Evolutionary conservation across 2,888 invertebrate genomes (phyloP).

Genomic region (Plebejus argus): DNA sequence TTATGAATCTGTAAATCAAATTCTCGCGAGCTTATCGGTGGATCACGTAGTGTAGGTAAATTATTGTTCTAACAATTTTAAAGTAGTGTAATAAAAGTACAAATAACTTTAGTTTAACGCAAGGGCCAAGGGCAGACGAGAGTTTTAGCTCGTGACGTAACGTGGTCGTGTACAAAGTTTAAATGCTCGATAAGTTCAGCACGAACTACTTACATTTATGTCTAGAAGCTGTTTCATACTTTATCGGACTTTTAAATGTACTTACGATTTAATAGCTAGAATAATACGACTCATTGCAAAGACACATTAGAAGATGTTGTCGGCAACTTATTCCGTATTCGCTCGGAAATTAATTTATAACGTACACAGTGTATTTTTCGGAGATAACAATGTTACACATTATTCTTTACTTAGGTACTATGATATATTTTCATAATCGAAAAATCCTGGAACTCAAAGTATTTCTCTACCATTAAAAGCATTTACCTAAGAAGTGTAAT

Average conservation of each 20-base stretch:
- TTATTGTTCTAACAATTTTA: background rate
- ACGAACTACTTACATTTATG: constrained; percentile 23
- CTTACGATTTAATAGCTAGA: background rate
- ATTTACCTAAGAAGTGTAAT: background rate
- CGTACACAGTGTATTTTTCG: too few relatives aligned
- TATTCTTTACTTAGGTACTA: too few relatives aligned
- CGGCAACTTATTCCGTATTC: too few relatives aligned
- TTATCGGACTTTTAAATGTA: background rate
- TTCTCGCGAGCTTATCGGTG: background rate
- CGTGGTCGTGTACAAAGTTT: constrained; percentile 23
- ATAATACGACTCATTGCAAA: background rate
- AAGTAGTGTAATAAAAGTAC: background rate
- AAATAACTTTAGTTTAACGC: constrained; percentile 16
- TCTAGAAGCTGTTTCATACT: constrained; percentile 18
- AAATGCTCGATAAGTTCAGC: constrained; percentile 26
- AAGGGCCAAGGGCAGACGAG: constrained; percentile 24
- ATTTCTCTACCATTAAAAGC: too few relatives aligned
- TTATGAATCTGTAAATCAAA: background rate
- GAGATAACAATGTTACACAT: too few relatives aligned
- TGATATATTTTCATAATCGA: too few relatives aligned
- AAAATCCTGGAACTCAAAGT: too few relatives aligned
- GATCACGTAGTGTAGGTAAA: background rate
- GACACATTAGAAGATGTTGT: background rate
- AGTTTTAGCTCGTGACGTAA: constrained; percentile 27
- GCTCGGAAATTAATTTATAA: too few relatives aligned